Evolutionary conservation across 2,888 invertebrate species (phyloP).

Genomic region (Eupithecia subumbrata): DNA sequence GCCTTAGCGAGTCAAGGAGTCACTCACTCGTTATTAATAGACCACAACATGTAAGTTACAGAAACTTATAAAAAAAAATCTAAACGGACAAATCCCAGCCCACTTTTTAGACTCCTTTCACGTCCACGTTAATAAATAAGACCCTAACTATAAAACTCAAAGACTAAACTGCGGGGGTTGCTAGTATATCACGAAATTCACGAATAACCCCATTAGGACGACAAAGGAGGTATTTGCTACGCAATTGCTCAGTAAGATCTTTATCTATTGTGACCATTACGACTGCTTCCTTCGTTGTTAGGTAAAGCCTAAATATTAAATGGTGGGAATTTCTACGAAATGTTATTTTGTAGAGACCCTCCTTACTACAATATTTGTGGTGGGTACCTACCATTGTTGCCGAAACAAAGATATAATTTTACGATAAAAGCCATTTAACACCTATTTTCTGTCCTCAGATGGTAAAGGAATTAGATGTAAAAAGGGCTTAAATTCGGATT

Average conservation of each 20-base stretch:
- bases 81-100: neutral
- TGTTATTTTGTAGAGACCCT: neutral
- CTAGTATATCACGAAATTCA: conserved; percentile 31
- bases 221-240: conserved; percentile 29
- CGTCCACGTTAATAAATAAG: conserved; percentile 27
- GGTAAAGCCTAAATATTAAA: conserved; percentile 16
- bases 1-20: neutral
- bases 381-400: neutral
- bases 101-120: conserved; percentile 10
- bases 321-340: conserved; percentile 8
- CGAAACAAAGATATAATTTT: neutral
- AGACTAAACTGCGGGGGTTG: conserved; percentile 21
- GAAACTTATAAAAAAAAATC: no score
- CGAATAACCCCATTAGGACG: conserved; percentile 31
- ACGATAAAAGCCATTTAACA: neutral
- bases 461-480: neutral
- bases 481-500: neutral
- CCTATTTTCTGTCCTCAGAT: neutral
- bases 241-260: conserved; percentile 42
- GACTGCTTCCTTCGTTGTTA: conserved; percentile 31
- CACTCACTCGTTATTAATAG: neutral
- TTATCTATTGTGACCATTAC: conserved; percentile 45
- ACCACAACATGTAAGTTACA: neutral
- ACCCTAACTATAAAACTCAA: conserved; percentile 32
- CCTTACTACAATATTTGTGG: conserved; percentile 21